Evolutionary conservation across 1,140 invertebrate species (phyloP).

Genomic region (Trichoplusia ni): DNA sequence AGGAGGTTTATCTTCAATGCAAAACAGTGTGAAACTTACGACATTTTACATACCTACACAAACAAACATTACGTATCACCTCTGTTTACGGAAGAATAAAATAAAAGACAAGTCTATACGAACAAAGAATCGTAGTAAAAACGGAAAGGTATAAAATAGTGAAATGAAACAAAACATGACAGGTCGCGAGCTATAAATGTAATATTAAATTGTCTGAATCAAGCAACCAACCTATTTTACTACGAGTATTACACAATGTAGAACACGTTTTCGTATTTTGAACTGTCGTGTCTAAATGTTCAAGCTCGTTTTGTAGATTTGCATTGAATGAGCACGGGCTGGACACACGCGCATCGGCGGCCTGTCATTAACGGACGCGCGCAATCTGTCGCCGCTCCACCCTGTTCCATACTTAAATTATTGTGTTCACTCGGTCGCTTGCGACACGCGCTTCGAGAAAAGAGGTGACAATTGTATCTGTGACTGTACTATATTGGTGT

Average conservation of each 20-base stretch:
- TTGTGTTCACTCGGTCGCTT: conserved; percentile 58
- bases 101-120: neutral
- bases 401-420: conserved; percentile 65
- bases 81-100: neutral
- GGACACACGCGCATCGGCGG: conserved; percentile 64
- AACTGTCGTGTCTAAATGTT: conserved; percentile 51
- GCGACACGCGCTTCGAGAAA: conserved; percentile 47
- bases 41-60: neutral
- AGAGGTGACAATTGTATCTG: conserved; percentile 31
- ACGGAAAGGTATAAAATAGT: neutral
- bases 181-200: conserved; percentile 9
- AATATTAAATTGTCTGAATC: conserved; percentile 25
- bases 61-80: neutral
- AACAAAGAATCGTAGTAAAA: no score
- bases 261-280: conserved; percentile 31
- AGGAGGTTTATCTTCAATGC: conserved; percentile 13
- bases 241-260: conserved; percentile 31
- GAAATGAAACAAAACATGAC: conserved; percentile 1
- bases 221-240: conserved; percentile 1
- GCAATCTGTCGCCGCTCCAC: conserved; percentile 65
- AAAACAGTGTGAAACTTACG: conserved; percentile 14
- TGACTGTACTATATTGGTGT: conserved; percentile 31
- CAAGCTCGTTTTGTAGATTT: conserved; percentile 48
- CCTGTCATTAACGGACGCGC: conserved; percentile 76
- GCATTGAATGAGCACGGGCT: conserved; percentile 75